Evolutionary conservation across 1,140 invertebrate genomes (phyloP).

Genomic region (Ephestia elutella): DNA sequence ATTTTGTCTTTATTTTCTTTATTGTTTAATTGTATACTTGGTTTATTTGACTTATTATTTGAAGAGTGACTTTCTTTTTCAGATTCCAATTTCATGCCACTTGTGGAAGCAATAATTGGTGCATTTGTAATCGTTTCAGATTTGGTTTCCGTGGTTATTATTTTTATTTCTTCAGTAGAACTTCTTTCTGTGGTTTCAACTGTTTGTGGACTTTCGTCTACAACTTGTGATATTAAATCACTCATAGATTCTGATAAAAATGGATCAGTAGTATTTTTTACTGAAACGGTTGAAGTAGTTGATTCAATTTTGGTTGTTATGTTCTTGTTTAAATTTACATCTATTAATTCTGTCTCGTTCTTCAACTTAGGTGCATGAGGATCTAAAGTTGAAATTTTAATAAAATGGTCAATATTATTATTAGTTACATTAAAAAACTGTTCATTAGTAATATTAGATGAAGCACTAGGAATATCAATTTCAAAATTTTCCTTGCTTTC

Average conservation of each 20-base stretch:
- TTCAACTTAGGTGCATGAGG: slow-evolving; percentile 30
- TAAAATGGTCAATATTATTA: slow-evolving; percentile 41
- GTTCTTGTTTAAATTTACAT: slow-evolving; percentile 15
- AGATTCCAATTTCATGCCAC: slow-evolving; percentile 9
- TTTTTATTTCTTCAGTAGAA: background rate
- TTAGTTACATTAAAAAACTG: slow-evolving; percentile 21
- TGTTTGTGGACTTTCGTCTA: slow-evolving; percentile 33
- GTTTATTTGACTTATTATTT: background rate
- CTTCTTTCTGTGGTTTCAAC: slow-evolving; percentile 19
- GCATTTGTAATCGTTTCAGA: slow-evolving; percentile 13
- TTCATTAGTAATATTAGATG: slow-evolving; percentile 23
- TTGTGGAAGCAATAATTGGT: background rate
- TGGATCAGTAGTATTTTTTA: slow-evolving; percentile 45
- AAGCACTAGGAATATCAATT: slow-evolving; percentile 52
- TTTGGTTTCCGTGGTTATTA: slow-evolving; percentile 5
- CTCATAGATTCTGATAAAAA: slow-evolving; percentile 63
- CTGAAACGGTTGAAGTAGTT: slow-evolving; percentile 18
- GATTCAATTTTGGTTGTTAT: slow-evolving; percentile 13
- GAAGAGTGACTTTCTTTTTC: slow-evolving; percentile 11
- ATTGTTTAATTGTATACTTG: background rate
- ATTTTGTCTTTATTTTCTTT: slow-evolving; percentile 4
- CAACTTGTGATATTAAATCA: slow-evolving; percentile 60
- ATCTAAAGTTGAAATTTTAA: slow-evolving; percentile 61
- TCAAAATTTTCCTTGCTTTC: slow-evolving; percentile 67
- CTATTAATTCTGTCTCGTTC: slow-evolving; percentile 11